phyloP scores from a whole-genome alignment of 2,888 invertebrate genomes.

The Cosmopolites sordidus region DNA sequence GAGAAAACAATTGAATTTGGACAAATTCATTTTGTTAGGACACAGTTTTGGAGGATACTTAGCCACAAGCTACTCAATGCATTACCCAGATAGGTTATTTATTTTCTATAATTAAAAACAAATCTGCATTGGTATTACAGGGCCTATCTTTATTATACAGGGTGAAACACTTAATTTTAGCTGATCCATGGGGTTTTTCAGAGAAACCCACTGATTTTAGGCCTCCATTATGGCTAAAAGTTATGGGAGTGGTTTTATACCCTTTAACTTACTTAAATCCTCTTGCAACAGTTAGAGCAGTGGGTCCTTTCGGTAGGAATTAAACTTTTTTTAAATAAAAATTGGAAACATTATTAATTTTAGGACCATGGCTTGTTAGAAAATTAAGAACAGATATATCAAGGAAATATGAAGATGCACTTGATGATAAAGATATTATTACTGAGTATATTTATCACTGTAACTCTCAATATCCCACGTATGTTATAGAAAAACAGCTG shows the following conservation, averaged over 20 bases:
- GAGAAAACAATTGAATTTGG: slow-evolving; percentile 80
- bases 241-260: slow-evolving; percentile 69
- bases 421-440: slow-evolving; percentile 69
- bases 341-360: slow-evolving; percentile 27
- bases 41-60: slow-evolving; percentile 92
- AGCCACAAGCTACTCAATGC: slow-evolving; percentile 79
- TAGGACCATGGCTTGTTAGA: slow-evolving; percentile 82
- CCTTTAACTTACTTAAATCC: slow-evolving; percentile 73
- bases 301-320: slow-evolving; percentile 71
- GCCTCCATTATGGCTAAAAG: slow-evolving; percentile 75
- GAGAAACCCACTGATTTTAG: slow-evolving; percentile 57
- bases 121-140: no score
- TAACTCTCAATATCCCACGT: slow-evolving; percentile 89
- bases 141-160: slow-evolving; percentile 8
- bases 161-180: slow-evolving; percentile 85
- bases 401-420: slow-evolving; percentile 66
- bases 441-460: slow-evolving; percentile 95
- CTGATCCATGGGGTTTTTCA: slow-evolving; percentile 81
- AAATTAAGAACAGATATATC: slow-evolving; percentile 85
- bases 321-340: background rate
- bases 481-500: slow-evolving; percentile 35
- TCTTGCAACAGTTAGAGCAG: slow-evolving; percentile 82
- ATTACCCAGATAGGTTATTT: slow-evolving; percentile 65
- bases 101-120: background rate
- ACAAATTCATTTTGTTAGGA: slow-evolving; percentile 81